Percentiles rank a stretch among this genome's conserved stretches.
Conservation (phyloP, 1,140 invertebrate species). For the Lethrus apterus region DNA sequence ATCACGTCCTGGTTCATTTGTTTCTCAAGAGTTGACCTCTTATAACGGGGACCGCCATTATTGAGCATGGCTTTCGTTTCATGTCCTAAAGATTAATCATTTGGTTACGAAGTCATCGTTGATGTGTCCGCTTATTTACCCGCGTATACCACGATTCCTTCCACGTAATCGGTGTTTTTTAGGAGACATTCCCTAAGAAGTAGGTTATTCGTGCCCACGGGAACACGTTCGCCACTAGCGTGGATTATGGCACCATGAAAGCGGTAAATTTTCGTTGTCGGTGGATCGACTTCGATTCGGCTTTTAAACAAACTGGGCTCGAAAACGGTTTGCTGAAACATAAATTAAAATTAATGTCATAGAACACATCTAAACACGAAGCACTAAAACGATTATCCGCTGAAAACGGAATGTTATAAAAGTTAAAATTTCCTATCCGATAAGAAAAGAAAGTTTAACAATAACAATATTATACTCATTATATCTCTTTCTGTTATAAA, state of each 20-base stretch:
- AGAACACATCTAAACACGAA: no score
- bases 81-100: constrained; percentile 56
- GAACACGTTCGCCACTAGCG: constrained; percentile 67
- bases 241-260: constrained; percentile 88
- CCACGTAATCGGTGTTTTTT: constrained; percentile 89
- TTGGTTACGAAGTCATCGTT: neutral
- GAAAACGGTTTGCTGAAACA: constrained; percentile 55
- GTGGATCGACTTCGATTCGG: constrained; percentile 82
- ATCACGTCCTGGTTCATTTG: constrained; percentile 94
- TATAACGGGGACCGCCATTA: constrained; percentile 92
- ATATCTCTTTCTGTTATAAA: neutral
- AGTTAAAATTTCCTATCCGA: no score
- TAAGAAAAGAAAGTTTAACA: no score
- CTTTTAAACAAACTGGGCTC: constrained; percentile 75
- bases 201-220: constrained; percentile 88
- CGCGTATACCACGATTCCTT: constrained; percentile 96
- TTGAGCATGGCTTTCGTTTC: constrained; percentile 98
- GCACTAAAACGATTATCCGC: no score
- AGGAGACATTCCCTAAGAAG: constrained; percentile 88
- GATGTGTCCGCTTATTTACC: constrained; percentile 50
- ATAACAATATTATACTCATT: neutral
- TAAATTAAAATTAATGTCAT: no score
- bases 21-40: constrained; percentile 83
- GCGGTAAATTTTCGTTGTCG: constrained; percentile 92
- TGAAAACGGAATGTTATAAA: no score